Evolutionary conservation across 2,888 invertebrate species (phyloP), one percentile per base, ranked within the genome.

Genomic region (Lithosia quadra): DNA sequence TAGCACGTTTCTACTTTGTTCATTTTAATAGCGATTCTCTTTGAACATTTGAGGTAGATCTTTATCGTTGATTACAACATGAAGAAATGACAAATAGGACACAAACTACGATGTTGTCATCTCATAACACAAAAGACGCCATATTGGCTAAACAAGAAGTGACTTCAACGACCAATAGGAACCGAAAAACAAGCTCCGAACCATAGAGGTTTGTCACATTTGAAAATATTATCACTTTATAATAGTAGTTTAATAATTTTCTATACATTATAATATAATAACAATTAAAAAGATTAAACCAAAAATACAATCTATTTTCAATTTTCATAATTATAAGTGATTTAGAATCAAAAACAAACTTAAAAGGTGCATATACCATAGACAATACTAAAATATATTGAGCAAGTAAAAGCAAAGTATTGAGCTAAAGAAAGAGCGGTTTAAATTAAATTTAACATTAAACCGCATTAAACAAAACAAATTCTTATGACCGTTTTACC

Each of bases 41-140:
- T 91, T 91, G 89, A 90, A 91, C 84, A 81, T 84, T 76, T 90
- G 92, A 93, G 92, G 92, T 92, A 92, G 92, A 83, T 90, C 83
- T 86, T 84, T 87, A 86, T 81, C 78, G 81, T 86, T 83, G 82
- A 88, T 84, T 90, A 83, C 82, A 87, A 86, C 86, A 87, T 84
- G 82, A 86, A 85, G 73, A 82, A 87, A 88, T 90, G 91, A 93
- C 91, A 92, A 93, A 89, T 91, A 88, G 88, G 87, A 88, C 92
- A 92, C 93, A 92, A 94, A 94, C 90, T 95, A 91, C 93, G 93
- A 95, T 95, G 95, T 95, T 95, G 95, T 95, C 95, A 95, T 94
- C 93, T 93, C 92, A 93, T 91, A 94, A 94, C 93, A 94, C 92
- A 88, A 92, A 88, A 89, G 91, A 90, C 95, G 95, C 95, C 95